Evolutionary conservation across 2,797 vertebrate species (phyloP).

Genomic region (Manis crassicaudata): DNA sequence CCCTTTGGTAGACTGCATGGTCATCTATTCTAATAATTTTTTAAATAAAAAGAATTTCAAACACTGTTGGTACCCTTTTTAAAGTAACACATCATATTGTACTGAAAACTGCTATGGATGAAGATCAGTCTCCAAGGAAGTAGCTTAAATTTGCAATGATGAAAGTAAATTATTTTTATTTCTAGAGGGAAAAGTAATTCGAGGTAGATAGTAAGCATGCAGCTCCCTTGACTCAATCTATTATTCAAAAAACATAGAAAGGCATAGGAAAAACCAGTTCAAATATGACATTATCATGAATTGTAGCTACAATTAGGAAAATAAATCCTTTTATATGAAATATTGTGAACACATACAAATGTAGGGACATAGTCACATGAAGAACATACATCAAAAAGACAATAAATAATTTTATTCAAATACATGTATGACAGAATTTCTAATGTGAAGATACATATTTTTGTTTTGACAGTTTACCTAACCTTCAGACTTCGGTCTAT

Average conservation of each 20-base stretch:
- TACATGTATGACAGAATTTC: neutral
- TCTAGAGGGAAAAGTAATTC: conserved; percentile 30
- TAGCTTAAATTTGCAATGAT: neutral
- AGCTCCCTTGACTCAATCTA: neutral
- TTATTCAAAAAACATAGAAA: neutral
- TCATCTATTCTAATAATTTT: neutral
- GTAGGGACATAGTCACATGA: neutral
- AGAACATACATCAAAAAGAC: neutral
- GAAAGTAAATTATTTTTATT: conserved; percentile 48
- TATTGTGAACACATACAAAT: neutral
- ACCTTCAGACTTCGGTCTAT: neutral
- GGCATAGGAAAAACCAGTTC: neutral
- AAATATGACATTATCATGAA: neutral
- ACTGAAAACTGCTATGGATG: neutral
- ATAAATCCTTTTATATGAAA: neutral
- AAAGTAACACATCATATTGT: neutral
- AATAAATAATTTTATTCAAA: neutral
- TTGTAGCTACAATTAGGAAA: neutral
- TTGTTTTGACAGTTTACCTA: neutral
- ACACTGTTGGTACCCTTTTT: neutral
- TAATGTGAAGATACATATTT: neutral
- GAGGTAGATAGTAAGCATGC: neutral
- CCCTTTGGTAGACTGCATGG: neutral
- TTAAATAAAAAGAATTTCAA: neutral
- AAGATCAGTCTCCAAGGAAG: conserved; percentile 8